Conservation (phyloP, 2,113 vertebrate genomes). For the Hypocryptadius cinnamomeus region DNA sequence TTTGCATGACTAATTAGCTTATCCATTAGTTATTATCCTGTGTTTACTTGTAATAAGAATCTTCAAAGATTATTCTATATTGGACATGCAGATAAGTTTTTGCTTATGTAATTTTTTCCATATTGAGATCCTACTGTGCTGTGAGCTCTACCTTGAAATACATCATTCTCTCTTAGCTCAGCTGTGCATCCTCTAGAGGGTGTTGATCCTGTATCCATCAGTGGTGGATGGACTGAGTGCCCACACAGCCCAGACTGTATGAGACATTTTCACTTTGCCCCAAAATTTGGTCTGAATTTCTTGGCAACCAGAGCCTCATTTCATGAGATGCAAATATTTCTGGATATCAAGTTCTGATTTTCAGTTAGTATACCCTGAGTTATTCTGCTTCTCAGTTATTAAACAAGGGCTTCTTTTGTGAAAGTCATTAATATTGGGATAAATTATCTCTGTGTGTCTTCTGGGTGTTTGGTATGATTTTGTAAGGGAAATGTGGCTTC, state of each 20-base stretch:
- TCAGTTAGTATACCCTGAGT: neutral
- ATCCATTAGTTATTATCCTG: conserved; percentile 31
- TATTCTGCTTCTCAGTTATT: neutral
- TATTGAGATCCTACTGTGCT: neutral
- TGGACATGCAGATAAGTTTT: neutral
- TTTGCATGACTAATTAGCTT: conserved; percentile 51
- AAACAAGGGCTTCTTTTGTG: neutral
- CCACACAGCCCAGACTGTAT: neutral
- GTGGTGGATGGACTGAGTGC: neutral
- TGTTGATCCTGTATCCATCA: neutral
- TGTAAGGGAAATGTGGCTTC: neutral
- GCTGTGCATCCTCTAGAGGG: neutral
- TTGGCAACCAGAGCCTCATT: neutral
- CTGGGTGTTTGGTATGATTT: neutral
- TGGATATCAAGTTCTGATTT: neutral
- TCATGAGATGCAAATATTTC: neutral
- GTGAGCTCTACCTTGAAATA: neutral
- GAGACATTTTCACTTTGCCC: neutral
- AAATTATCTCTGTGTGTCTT: neutral
- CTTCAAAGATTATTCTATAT: conserved; percentile 31
- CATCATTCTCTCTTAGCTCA: neutral
- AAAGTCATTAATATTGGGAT: neutral
- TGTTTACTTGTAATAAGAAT: conserved; percentile 47
- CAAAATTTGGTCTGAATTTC: neutral
- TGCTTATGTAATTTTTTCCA: neutral